Conservation (phyloP, 2,113 vertebrate species). For the Cephalophus harveyi region DNA sequence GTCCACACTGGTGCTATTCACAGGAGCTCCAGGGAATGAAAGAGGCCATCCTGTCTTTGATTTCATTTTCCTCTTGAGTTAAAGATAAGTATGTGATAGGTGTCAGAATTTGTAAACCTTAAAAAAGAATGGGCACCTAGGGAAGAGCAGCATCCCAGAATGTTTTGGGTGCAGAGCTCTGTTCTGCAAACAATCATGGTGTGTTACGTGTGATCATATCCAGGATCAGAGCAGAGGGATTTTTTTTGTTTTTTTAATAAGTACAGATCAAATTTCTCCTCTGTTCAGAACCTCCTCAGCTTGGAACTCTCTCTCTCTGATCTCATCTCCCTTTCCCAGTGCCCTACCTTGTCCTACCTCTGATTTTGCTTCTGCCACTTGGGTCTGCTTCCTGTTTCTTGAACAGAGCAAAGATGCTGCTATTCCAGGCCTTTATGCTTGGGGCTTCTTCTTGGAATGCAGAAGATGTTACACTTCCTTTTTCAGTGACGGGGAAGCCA, state of each 20-base stretch:
- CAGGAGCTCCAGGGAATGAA: background rate
- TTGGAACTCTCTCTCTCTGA: background rate
- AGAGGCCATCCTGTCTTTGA: background rate
- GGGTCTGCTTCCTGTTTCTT: background rate
- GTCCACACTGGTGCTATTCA: too few relatives aligned
- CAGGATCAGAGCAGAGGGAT: background rate
- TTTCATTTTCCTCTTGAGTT: background rate
- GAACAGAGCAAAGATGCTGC: background rate
- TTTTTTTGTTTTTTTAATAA: background rate
- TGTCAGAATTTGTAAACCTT: background rate
- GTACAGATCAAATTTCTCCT: background rate
- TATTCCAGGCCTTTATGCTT: background rate
- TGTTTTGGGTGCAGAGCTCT: background rate
- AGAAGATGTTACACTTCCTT: background rate
- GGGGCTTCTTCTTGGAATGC: background rate
- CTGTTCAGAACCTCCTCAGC: background rate
- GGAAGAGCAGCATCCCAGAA: background rate
- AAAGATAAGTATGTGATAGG: background rate
- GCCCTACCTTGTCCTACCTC: too few relatives aligned
- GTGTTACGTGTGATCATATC: background rate
- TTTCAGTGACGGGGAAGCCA: background rate
- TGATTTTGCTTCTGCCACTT: background rate
- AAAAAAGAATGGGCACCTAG: background rate
- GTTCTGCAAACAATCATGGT: background rate
- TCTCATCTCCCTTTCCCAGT: background rate